A percentile compares a stretch with the other conserved stretches of the same genome.
These are phyloP conservation scores for Syngnathus floridae DNA, from an alignment of 2,113 vertebrate species.

Conservation along the genomic window DNA sequence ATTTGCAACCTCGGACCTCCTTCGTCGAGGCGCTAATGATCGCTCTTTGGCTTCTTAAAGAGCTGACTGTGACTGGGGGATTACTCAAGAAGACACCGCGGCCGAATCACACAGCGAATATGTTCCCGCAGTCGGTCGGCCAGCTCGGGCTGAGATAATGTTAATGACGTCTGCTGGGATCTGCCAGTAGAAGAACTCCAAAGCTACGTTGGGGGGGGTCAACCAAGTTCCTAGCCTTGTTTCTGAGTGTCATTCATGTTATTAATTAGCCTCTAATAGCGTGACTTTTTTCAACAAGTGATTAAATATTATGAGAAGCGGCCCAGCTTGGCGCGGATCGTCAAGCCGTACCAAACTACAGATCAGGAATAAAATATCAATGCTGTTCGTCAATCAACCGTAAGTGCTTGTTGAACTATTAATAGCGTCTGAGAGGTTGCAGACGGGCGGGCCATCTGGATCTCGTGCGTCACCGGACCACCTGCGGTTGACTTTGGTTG, in stretches of 20 bases:
- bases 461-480: not conserved
- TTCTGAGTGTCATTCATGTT: constrained; percentile 39
- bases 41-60: constrained; percentile 36
- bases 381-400: not conserved
- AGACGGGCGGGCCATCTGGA: not conserved
- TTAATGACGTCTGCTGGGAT: constrained; percentile 68
- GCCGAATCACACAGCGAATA: constrained; percentile 31
- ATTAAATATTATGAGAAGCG: constrained; percentile 27
- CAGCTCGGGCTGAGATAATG: constrained; percentile 45
- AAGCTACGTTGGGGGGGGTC: constrained; percentile 33
- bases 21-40: constrained; percentile 34
- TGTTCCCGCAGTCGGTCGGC: constrained; percentile 43
- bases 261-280: constrained; percentile 50
- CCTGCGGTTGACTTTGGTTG: not conserved
- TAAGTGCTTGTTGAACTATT: not conserved
- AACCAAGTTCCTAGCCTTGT: constrained; percentile 29
- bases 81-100: constrained; percentile 33
- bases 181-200: constrained; percentile 33
- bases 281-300: constrained; percentile 39
- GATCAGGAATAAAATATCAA: not conserved
- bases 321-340: not conserved
- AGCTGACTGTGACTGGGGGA: constrained; percentile 26
- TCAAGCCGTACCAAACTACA: not conserved
- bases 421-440: constrained; percentile 1
- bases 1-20: constrained; percentile 29